Percentiles rank a stretch among this genome's conserved stretches.
Conservation (phyloP, 1,140 invertebrate genomes). For the Drosophila ananassae region DNA sequence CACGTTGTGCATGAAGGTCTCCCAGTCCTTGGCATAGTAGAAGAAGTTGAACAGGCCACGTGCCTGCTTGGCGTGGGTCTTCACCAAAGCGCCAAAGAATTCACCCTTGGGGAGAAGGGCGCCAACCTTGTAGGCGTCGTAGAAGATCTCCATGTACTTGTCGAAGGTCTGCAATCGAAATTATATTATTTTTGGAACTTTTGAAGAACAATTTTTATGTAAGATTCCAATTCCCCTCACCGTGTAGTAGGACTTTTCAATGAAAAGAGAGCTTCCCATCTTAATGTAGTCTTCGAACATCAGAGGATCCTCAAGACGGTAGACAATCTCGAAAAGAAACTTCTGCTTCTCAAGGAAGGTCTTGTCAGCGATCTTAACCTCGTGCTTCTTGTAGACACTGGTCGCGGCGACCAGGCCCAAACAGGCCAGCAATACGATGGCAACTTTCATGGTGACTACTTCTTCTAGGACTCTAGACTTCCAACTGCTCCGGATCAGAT, state of each 20-base stretch:
- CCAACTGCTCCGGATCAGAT: slow-evolving; percentile 78
- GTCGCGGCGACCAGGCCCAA: slow-evolving; percentile 67
- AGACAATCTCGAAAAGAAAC: slow-evolving; percentile 73
- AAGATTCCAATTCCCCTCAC: slow-evolving; percentile 39
- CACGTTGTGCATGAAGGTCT: slow-evolving; percentile 87
- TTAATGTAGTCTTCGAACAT: slow-evolving; percentile 69
- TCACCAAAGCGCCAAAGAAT: slow-evolving; percentile 73
- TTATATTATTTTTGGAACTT: not conserved
- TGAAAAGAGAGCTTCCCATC: slow-evolving; percentile 39
- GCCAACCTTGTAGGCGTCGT: slow-evolving; percentile 61
- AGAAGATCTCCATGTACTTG: slow-evolving; percentile 69
- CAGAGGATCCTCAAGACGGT: slow-evolving; percentile 65
- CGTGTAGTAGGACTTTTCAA: slow-evolving; percentile 47
- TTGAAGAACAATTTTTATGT: not conserved
- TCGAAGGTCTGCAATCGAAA: slow-evolving; percentile 48
- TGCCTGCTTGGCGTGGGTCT: slow-evolving; percentile 85
- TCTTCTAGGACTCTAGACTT: slow-evolving; percentile 11
- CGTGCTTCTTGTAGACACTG: slow-evolving; percentile 55
- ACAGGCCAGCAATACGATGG: slow-evolving; percentile 69
- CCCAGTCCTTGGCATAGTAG: slow-evolving; percentile 87
- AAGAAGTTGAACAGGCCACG: slow-evolving; percentile 86
- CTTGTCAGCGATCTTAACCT: slow-evolving; percentile 69
- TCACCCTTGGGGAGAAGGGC: slow-evolving; percentile 74
- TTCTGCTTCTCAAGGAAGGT: slow-evolving; percentile 62
- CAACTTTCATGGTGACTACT: slow-evolving; percentile 67